Evolutionary conservation across 2,113 vertebrate genomes (phyloP), one percentile per base, ranked within the genome.

Genomic region (Hydropotes inermis): DNA sequence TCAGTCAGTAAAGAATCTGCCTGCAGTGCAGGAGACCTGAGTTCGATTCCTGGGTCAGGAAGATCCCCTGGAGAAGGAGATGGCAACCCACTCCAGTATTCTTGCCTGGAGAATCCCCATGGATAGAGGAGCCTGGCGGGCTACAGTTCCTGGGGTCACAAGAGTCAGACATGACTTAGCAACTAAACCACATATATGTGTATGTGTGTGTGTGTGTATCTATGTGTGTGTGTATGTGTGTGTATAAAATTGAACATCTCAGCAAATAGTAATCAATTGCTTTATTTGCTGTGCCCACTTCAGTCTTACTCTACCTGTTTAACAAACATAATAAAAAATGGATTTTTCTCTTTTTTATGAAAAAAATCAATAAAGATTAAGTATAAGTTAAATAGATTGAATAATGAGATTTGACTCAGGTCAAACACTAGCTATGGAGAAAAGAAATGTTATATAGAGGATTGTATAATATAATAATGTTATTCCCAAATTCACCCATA

Each of bases 241-340:
- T 14, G 12, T 96, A 97, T 97, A 96, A 96, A 97, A 98, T 93
- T 86, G 96, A 92, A 64, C 28, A 97, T 96, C 83, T 97, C 92
- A 61, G 58, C 95, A 98, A 90, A 86, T 94, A 96, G 94, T 98
- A 97, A 97, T 97, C 94, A 97, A 90, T 96, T 98, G 60, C 43
- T 98, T 98, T 96, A 93, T 96, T 97, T 97, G 90, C 92, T 84
- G 0, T 92, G 27, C 52, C 64, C 27, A 91, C 87, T 11, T 87
- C 55, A 97, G 79, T 95, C 98, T 97, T 97, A 96, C 82, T 96
- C 79, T 95, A 96, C 97, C 95, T 98, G 93, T 98, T 98, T 98
- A 98, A 98, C 97, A 98, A 98, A 97, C n/a, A 96, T 98, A 98
- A 99, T 98, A 97, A 97, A 98, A 98, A 97, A 99, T 98, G 98